Evolutionary conservation across 2,113 vertebrate species (phyloP).

Genomic region (Eptatretus burgeri): DNA sequence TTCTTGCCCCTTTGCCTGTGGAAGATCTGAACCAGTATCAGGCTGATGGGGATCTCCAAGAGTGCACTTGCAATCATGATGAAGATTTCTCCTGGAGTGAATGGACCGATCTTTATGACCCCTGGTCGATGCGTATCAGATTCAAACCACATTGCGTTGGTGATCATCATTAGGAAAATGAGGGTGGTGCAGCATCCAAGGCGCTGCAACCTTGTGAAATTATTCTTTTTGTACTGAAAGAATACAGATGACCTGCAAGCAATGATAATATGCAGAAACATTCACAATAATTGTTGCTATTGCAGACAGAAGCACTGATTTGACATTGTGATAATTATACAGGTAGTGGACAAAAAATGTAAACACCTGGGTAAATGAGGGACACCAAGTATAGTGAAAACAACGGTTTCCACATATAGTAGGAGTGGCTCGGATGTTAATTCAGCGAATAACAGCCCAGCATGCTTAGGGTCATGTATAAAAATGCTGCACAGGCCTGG

Average conservation of each 20-base stretch:
- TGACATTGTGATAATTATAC: no score
- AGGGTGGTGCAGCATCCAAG: background rate
- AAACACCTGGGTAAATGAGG: no score
- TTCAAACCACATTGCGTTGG: conserved; percentile 1
- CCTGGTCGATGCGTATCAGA: background rate
- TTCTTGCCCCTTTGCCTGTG: background rate
- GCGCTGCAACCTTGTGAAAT: conserved; percentile 2
- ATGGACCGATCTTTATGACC: background rate
- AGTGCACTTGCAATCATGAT: background rate
- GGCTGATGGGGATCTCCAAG: conserved; percentile 2
- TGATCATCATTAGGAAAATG: conserved; percentile 6
- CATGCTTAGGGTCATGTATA: no score
- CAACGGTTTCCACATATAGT: no score
- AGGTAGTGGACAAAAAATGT: no score
- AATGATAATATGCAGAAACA: no score
- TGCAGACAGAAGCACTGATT: no score
- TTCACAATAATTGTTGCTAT: no score
- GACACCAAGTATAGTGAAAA: no score
- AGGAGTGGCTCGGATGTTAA: no score
- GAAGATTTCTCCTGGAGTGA: background rate
- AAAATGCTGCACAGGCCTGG: no score
- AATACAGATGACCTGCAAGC: background rate
- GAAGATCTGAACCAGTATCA: background rate
- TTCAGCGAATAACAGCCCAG: no score
- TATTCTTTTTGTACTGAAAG: background rate